A percentile compares a stretch with the other conserved stretches of the same genome.
These are phyloP conservation scores for Halcyon smyrnensis DNA, from an alignment of 2,797 vertebrate genomes.

Conservation along the genomic window DNA sequence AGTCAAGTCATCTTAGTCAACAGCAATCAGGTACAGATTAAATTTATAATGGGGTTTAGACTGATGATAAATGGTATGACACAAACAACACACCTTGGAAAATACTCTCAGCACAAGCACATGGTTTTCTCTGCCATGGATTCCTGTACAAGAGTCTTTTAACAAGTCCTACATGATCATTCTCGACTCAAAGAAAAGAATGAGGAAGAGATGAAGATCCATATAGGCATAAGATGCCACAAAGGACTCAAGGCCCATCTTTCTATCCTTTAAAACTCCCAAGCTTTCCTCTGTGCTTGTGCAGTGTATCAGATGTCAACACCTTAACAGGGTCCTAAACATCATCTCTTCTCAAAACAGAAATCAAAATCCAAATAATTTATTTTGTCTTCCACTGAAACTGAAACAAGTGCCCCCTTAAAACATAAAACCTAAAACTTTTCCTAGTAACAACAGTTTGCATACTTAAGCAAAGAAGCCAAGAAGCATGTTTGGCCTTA, in stretches of 20 bases:
- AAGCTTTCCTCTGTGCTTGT: neutral
- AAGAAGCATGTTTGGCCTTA: neutral
- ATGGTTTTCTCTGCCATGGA: neutral
- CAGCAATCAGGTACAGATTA: neutral
- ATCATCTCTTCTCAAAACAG: neutral
- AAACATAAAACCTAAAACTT: neutral
- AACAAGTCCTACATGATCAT: neutral
- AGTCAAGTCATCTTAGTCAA: neutral
- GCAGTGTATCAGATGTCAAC: neutral
- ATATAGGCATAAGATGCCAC: neutral
- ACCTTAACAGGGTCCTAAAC: neutral
- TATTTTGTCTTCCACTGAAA: neutral
- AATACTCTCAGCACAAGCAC: neutral
- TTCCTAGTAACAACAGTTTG: neutral
- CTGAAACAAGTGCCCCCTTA: neutral
- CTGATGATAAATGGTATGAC: neutral
- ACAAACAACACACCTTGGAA: neutral
- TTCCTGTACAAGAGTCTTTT: neutral
- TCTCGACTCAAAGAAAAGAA: neutral
- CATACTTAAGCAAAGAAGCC: neutral
- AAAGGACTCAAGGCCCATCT: neutral
- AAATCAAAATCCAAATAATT: neutral
- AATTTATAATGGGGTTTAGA: neutral
- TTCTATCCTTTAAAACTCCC: neutral
- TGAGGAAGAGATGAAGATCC: neutral